Base-by-base conservation (phyloP, 2,113 vertebrate species). In the Tenebrosternarchus preto region DNA sequence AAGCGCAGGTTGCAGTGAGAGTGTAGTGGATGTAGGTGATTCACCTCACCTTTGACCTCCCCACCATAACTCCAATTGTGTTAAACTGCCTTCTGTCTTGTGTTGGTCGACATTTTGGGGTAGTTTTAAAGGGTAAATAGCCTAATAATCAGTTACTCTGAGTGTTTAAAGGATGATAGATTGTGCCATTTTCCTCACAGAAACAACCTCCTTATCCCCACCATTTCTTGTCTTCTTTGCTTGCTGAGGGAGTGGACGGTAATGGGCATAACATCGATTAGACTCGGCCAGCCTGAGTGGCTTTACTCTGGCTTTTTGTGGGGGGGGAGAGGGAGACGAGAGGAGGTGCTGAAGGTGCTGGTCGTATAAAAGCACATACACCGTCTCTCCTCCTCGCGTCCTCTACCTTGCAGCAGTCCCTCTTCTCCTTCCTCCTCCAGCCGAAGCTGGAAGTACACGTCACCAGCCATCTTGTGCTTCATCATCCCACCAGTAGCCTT, bases 11-110 rank as follows among this genome's bases (percentile, higher is more conserved):
- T 60, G 22, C 43, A 46, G 43, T 46, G 43, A 46, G 11, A 4
- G 36, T 74, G 46, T 36, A 24, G 36, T 46, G 55, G n/a, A 17
- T 16, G 55, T 55, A n/a, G 55, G 55, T 71, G 17, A 61, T 43
- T 17, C 5, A 20, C 39, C 56, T 84, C 25, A 84, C 59, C 71
- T 85, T 79, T 79, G 76, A 85, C 75, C 80, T 79, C 59, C 24
- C 56, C 70, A 55, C 15, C 24, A 29, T 20, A 25, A 46, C 43
- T 46, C 61, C 19, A 39, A 39, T 19, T 8, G 25, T 46, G 3
- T 60, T 22, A 43, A 24, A 12, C 59, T 71, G 29, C 5, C 16
- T 56, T 27, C 73, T 50, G 73, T 73, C 77, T 33, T 75, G 75
- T 56, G 43, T 12, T 79, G 63, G 71, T 75, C 78, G 64, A 70